Conservation (phyloP, 2,888 invertebrate genomes). For the Lasioglossum calceatum region DNA sequence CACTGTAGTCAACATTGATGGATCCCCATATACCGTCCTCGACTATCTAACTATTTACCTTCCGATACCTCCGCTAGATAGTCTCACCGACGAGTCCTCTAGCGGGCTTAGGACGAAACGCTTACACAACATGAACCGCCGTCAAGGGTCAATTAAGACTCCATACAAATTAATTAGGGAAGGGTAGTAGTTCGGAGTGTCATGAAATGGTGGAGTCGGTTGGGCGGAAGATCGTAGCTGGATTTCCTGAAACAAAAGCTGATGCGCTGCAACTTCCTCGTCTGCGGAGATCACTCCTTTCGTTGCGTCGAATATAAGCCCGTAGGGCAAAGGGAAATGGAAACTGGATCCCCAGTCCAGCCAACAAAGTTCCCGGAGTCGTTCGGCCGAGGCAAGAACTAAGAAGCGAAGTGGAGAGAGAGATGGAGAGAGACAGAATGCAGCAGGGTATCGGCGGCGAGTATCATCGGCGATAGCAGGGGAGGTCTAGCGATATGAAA, state of each 20-base stretch:
- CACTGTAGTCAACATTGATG: no score
- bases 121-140: no score
- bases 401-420: background rate
- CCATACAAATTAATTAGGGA: background rate
- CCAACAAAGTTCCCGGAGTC: constrained; percentile 13
- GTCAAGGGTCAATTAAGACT: background rate
- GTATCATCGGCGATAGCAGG: constrained; percentile 42
- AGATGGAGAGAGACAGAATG: background rate
- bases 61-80: no score
- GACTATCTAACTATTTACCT: no score
- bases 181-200: background rate
- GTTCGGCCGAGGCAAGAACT: background rate
- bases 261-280: background rate
- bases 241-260: background rate
- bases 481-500: constrained; percentile 36
- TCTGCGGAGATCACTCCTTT: background rate
- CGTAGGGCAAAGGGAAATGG: constrained; percentile 10
- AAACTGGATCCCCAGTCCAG: constrained; percentile 21
- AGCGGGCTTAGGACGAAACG: no score
- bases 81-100: no score
- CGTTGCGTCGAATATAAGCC: constrained; percentile 17
- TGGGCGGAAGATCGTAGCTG: background rate
- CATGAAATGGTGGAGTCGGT: background rate
- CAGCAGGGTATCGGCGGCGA: constrained; percentile 35
- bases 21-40: no score